Conservation (phyloP, 1,140 invertebrate genomes). For the Mercenaria mercenaria region DNA sequence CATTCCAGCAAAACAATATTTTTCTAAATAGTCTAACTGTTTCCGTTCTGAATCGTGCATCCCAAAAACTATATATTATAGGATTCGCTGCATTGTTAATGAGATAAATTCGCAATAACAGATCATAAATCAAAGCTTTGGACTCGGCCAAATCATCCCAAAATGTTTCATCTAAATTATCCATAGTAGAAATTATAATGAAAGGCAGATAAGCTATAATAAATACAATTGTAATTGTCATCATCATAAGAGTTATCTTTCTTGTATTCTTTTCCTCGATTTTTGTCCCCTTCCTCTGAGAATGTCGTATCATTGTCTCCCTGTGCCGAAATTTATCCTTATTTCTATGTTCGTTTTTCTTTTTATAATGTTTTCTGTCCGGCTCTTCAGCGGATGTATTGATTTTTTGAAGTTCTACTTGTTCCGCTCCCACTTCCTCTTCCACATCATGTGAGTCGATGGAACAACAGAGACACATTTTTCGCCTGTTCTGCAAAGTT, state of each 20-base stretch:
- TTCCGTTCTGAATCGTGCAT: conserved; percentile 25
- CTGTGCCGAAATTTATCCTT: background rate
- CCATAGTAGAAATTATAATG: conserved; percentile 65
- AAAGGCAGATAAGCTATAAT: conserved; percentile 72
- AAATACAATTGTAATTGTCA: conserved; percentile 71
- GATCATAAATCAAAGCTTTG: conserved; percentile 28
- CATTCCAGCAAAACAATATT: background rate
- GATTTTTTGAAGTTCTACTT: too few relatives aligned
- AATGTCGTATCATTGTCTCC: conserved; percentile 19
- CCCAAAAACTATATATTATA: conserved; percentile 74
- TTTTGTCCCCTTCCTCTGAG: background rate
- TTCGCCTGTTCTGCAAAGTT: background rate
- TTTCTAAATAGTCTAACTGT: background rate
- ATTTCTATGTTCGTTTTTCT: too few relatives aligned
- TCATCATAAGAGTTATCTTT: conserved; percentile 70
- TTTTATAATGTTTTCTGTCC: too few relatives aligned
- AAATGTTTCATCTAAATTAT: conserved; percentile 49
- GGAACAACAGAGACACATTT: background rate
- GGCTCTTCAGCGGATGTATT: too few relatives aligned
- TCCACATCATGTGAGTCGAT: background rate
- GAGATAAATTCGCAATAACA: conserved; percentile 71
- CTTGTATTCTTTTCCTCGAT: conserved; percentile 39
- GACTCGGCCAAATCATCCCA: conserved; percentile 12
- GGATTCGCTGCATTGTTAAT: conserved; percentile 75
- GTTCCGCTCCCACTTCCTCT: background rate